phyloP scores from a whole-genome alignment of 1,140 invertebrate species.

The Dreissena rostriformis region DNA sequence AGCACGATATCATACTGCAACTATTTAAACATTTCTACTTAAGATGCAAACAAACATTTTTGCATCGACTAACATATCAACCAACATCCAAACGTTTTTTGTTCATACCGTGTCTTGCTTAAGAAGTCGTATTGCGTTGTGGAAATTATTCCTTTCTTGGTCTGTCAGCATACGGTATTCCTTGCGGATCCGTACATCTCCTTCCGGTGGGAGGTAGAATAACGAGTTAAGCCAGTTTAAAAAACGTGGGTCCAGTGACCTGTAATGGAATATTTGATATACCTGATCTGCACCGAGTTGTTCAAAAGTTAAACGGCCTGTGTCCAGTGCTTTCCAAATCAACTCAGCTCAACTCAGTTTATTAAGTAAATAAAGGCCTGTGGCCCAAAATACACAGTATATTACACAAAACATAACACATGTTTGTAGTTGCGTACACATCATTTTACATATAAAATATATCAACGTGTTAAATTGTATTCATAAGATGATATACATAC shows the following conservation, averaged over 20 bases:
- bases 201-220: conserved; percentile 65
- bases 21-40: too few relatives aligned
- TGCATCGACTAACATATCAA: too few relatives aligned
- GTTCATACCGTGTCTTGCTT: conserved; percentile 80
- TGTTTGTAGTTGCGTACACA: too few relatives aligned
- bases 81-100: neutral
- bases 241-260: conserved; percentile 62
- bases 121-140: conserved; percentile 77
- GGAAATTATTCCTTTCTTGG: conserved; percentile 76
- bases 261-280: conserved; percentile 26
- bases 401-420: too few relatives aligned
- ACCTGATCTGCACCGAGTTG: conserved; percentile 5
- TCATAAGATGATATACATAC: too few relatives aligned
- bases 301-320: neutral
- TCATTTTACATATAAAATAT: too few relatives aligned
- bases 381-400: too few relatives aligned
- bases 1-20: too few relatives aligned
- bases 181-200: conserved; percentile 69
- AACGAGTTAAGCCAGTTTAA: conserved; percentile 65
- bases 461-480: too few relatives aligned
- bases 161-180: conserved; percentile 80
- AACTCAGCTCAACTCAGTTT: too few relatives aligned
- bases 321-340: neutral
- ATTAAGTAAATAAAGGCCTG: too few relatives aligned
- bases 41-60: too few relatives aligned